Base-by-base conservation (phyloP, 1,140 invertebrate species). In the Brachionus asplanchnoidis region DNA sequence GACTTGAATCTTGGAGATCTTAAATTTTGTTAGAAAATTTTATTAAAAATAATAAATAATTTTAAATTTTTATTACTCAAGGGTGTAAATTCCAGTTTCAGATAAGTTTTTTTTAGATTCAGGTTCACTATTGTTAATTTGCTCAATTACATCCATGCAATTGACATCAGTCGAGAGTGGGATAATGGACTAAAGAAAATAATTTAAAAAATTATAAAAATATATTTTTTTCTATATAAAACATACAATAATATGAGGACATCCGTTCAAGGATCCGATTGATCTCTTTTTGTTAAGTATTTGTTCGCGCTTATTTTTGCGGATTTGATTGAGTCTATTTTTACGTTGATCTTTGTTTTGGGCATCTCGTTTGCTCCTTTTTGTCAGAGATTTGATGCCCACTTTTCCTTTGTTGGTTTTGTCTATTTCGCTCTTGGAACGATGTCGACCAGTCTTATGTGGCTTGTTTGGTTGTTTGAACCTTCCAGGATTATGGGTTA, bases 391-490 rank as follows among this genome's bases (percentile, higher is more conserved):
- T 53, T 84, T 84, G 17, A 65, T 65, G 6, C 50, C 70, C 32
- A 84, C 84, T 75, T 60, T 56, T 17, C 70, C 84, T 46, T 84
- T 84, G 40, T 75, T 42, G 20, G 23, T 75, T 12, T 75, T 75
- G 26, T 84, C n/a, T n/a, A 84, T 70, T 56, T 84, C 82, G 28
- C 66, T 42, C 75, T 84, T 75, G 8, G 84, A 84, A 5, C 84
- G 66, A 56, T 84, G 84, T 17, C 70, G 14, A 6, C 84, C 84
- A 4, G 84, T 84, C 44, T 84, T 84, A 44, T 75, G 66, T 8
- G 70, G 14, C 46, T 84, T 84, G 56, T 84, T 84, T 46, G 77
- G 84, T 44, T 84, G 84, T 20, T 84, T 84, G 14, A 82, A 82
- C 3, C 20, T 5, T 14, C 79, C 79, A 28, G 79, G 79, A 36